Percentiles rank a stretch among this genome's conserved stretches.
These are phyloP conservation scores for Nasonia giraulti DNA, from an alignment of 1,140 invertebrate species.

Conservation along the genomic window DNA sequence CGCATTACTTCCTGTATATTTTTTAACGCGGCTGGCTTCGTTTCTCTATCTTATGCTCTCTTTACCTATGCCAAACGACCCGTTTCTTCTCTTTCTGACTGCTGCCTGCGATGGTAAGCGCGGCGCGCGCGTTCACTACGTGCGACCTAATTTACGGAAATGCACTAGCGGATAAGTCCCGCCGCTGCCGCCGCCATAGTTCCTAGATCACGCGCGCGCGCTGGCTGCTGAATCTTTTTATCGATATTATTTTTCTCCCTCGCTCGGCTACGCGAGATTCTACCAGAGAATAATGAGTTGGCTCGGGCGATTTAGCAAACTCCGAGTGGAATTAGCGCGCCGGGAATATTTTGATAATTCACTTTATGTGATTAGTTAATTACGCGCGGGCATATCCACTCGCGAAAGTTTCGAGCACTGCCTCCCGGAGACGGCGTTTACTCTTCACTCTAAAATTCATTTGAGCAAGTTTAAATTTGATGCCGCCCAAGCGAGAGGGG, in stretches of 20 bases:
- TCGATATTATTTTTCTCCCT: too few relatives aligned
- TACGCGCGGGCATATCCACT: not conserved
- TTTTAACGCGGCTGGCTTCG: not conserved
- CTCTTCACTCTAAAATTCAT: not conserved
- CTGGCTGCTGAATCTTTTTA: too few relatives aligned
- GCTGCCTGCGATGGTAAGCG: not conserved
- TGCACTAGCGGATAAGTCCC: not conserved
- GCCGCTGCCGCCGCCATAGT: too few relatives aligned
- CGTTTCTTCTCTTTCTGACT: not conserved
- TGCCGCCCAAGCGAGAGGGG: slow-evolving; percentile 2
- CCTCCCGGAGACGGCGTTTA: not conserved
- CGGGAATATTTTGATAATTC: not conserved
- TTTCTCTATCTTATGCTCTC: too few relatives aligned
- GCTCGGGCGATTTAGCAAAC: not conserved
- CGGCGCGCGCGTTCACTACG: not conserved
- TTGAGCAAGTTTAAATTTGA: slow-evolving; percentile 4
- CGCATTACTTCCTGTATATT: not conserved
- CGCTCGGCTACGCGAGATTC: not conserved
- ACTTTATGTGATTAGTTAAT: not conserved
- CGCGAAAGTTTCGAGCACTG: not conserved
- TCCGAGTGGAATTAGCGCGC: not conserved
- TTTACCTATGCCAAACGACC: not conserved
- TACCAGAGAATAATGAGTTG: not conserved
- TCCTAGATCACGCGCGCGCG: too few relatives aligned
- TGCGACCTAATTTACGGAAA: slow-evolving; percentile 16